Conservation (phyloP, 2,888 invertebrate species). For the Cyrtodaria siliqua region DNA sequence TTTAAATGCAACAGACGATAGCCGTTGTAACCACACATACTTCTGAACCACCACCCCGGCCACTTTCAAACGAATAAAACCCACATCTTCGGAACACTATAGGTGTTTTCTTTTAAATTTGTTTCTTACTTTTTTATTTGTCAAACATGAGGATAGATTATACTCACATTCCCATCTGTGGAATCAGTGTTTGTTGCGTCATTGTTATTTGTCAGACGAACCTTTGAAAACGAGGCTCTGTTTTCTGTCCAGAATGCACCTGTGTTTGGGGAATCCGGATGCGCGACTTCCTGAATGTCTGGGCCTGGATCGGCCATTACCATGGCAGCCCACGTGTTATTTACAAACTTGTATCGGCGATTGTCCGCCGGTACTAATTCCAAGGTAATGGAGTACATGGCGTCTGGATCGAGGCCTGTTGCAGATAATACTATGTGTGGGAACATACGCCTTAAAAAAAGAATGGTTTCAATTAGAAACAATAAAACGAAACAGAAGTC, state of each 20-base stretch:
- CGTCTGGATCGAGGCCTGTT: constrained; percentile 51
- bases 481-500: too few relatives aligned
- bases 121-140: too few relatives aligned
- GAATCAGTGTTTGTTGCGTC: constrained; percentile 45
- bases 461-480: too few relatives aligned
- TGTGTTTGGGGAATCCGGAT: constrained; percentile 85
- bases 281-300: constrained; percentile 75
- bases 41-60: too few relatives aligned
- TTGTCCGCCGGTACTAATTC: constrained; percentile 67
- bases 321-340: constrained; percentile 67
- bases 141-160: too few relatives aligned
- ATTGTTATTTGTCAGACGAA: constrained; percentile 86
- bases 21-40: too few relatives aligned
- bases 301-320: constrained; percentile 62
- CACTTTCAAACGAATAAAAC: too few relatives aligned
- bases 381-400: constrained; percentile 58
- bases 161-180: constrained; percentile 74
- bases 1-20: too few relatives aligned
- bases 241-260: constrained; percentile 85
- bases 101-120: too few relatives aligned
- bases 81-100: too few relatives aligned
- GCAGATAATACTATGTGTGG: constrained; percentile 66
- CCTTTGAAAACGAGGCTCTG: constrained; percentile 75
- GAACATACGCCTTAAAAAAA: constrained; percentile 74
- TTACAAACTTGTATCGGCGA: constrained; percentile 70